Evolutionary conservation across 2,113 vertebrate species (phyloP).

Genomic region (Anser cygnoides): DNA sequence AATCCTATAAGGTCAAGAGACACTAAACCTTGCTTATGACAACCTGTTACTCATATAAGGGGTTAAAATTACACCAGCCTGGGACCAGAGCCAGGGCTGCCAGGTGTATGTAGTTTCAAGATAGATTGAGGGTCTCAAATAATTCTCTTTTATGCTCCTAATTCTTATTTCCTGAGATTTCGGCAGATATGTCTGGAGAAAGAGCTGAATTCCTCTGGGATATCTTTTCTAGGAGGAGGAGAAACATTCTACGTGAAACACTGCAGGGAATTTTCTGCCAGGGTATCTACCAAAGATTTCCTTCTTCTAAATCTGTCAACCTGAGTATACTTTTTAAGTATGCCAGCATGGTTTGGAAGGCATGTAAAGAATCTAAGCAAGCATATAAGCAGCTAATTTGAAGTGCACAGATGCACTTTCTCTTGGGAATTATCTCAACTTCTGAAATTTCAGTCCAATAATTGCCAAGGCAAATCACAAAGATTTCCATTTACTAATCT

Average conservation of each 20-base stretch:
- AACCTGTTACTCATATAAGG: background rate
- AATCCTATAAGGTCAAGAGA: background rate
- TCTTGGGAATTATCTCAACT: constrained; percentile 22
- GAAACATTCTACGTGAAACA: background rate
- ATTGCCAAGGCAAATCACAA: constrained; percentile 60
- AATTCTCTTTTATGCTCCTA: background rate
- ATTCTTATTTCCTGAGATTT: background rate
- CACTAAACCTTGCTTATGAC: background rate
- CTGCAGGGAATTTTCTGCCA: background rate
- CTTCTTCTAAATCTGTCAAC: constrained; percentile 24
- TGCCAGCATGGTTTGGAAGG: constrained; percentile 23
- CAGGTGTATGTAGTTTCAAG: background rate
- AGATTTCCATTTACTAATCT: constrained; percentile 58
- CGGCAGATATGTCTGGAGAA: background rate
- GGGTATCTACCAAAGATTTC: background rate
- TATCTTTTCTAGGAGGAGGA: background rate
- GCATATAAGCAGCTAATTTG: constrained; percentile 67
- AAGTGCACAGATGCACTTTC: constrained; percentile 26
- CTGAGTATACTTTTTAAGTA: constrained; percentile 30
- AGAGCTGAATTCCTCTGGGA: background rate
- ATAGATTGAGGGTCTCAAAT: background rate
- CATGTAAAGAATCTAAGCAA: constrained; percentile 47
- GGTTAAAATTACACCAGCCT: constrained; percentile 1
- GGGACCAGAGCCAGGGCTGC: background rate
- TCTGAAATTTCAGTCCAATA: constrained; percentile 49